Conservation (phyloP, 2,888 invertebrate species). For the Yponomeuta plumbellus region DNA sequence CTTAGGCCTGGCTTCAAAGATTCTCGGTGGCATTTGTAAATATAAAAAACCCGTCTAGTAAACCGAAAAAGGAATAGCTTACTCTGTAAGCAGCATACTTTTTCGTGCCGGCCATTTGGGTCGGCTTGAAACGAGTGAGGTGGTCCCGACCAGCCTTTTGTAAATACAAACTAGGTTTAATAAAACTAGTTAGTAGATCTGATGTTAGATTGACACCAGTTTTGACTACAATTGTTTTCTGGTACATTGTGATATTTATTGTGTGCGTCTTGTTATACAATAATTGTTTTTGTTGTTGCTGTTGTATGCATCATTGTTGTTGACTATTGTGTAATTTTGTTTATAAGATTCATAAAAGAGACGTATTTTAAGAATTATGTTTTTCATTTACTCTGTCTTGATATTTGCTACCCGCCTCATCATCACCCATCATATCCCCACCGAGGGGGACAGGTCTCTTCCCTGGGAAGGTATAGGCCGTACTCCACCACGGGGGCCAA, state of each 20-base stretch:
- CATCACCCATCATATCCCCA: no score
- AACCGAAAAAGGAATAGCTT: conserved; percentile 36
- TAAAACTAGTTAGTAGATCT: conserved; percentile 44
- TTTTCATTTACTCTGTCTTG: not conserved
- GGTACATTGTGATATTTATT: conserved; percentile 71
- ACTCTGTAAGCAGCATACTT: conserved; percentile 34
- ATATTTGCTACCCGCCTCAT: not conserved
- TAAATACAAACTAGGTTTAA: conserved; percentile 46
- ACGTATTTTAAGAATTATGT: conserved; percentile 21
- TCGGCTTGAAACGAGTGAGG: conserved; percentile 18
- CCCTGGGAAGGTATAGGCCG: no score
- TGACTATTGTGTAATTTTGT: conserved; percentile 72
- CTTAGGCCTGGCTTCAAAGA: not conserved
- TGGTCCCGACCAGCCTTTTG: conserved; percentile 31
- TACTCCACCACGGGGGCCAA: no score
- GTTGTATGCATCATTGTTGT: conserved; percentile 52
- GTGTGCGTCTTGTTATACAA: conserved; percentile 44
- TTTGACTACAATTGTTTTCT: conserved; percentile 43
- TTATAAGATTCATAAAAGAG: conserved; percentile 33
- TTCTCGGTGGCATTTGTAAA: conserved; percentile 7
- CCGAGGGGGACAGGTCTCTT: no score
- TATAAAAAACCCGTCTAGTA: not conserved
- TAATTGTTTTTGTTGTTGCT: conserved; percentile 45
- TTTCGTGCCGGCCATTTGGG: conserved; percentile 21
- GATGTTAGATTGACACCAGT: conserved; percentile 49